Base-by-base conservation (phyloP, 2,888 invertebrate genomes). In the Candidula unifasciata region DNA sequence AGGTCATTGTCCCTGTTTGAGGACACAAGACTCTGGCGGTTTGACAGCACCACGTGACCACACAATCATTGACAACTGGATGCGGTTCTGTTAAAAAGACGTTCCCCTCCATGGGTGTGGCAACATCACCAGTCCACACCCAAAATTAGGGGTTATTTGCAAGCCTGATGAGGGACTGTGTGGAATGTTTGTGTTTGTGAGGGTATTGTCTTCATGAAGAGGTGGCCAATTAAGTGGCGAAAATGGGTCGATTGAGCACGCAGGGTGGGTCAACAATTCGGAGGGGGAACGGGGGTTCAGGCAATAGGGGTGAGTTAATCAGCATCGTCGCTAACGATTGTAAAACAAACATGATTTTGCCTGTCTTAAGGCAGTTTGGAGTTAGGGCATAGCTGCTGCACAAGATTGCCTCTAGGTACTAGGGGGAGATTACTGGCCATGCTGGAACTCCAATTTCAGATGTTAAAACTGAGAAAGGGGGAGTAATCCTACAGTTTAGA, bases 151-250 rank as follows among this genome's bases (percentile, higher is more conserved):
- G 44, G 52, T 73, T 10, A 73, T 73, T 73, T 73, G 73, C 44
- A 44, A 1, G n/a, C n/a, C 44, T 44, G 44, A 44, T 5, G 27
- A 52, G 73, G n/a, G 73, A 8, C 73, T 0, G 73, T 52, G n/a
- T 44, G 73, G 73, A 27, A 44, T 73, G 73, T 73, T 73, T 73
- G 73, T 73, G 73, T 73, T 73, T 73, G 73, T 44, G 73, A 27
- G 44, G 52, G 44, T 2, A 73, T 44, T 24, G 13, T n/a, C 13
- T 73, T 44, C n/a, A 52, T 73, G 73, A n/a, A 73, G 44, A 0
- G 44, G 44, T 27, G 44, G 44, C 8, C 73, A 73, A 44, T 73
- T 73, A n/a, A 52, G 37, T 27, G 21, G 44, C 21, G n/a, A 52
- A 44, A 73, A 44, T 73, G 37, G 73, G 73, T 73, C 73, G 73